These are phyloP conservation scores for Sympetrum striolatum DNA, from an alignment of 2,888 invertebrate genomes.

Conservation along the genomic window DNA sequence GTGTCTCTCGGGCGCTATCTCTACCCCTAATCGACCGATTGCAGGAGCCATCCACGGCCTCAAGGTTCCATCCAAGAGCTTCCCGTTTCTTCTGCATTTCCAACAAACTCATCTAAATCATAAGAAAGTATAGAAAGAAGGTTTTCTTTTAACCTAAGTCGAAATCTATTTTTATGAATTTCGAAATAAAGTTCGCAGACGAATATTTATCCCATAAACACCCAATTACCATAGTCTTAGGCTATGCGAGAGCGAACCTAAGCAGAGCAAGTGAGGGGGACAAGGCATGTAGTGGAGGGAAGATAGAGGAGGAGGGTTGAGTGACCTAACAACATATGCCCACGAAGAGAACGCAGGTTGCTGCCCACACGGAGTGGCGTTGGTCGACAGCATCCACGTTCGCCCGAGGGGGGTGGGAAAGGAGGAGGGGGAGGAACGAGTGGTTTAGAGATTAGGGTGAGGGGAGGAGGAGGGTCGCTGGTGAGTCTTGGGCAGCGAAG, in stretches of 20 bases:
- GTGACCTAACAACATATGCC: conserved; percentile 42
- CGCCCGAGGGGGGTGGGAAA: conserved; percentile 16
- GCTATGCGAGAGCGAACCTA: too few relatives aligned
- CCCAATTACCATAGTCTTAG: neutral
- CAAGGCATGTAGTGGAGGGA: neutral
- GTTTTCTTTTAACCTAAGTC: neutral
- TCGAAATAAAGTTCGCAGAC: neutral
- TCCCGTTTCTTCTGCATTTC: neutral
- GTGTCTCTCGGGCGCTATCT: neutral
- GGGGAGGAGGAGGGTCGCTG: conserved; percentile 27
- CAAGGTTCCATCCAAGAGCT: neutral
- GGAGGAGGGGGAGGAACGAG: conserved; percentile 9
- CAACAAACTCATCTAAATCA: neutral
- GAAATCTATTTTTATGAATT: neutral
- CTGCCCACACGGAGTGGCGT: conserved; percentile 41
- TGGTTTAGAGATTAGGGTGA: conserved; percentile 40
- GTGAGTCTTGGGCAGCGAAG: conserved; percentile 42
- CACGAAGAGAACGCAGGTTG: conserved; percentile 40
- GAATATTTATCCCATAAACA: neutral
- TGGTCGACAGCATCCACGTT: conserved; percentile 41
- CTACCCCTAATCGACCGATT: neutral
- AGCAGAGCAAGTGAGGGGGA: neutral
- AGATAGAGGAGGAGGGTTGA: conserved; percentile 11
- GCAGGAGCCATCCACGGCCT: neutral
- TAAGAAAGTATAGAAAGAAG: neutral